Percentiles rank a stretch among this genome's conserved stretches.
These are phyloP conservation scores for Drosophila ananassae DNA, from an alignment of 1,140 invertebrate genomes.

Conservation along the genomic window DNA sequence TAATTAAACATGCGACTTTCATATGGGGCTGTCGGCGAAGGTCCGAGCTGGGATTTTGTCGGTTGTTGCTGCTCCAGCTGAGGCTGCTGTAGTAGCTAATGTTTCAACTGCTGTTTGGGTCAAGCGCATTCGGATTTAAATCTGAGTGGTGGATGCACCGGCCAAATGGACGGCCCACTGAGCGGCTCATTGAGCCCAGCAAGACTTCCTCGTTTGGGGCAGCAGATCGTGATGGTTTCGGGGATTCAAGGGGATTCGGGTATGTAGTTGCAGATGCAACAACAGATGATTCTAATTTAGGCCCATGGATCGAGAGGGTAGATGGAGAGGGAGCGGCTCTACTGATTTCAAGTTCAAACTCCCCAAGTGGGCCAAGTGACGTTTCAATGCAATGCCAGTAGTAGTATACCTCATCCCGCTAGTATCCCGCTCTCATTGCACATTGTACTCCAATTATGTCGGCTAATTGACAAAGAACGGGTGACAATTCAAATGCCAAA, in stretches of 20 bases:
- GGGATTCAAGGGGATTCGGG: constrained; percentile 17
- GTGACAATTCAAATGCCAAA: constrained; percentile 70
- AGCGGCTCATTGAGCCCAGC: constrained; percentile 62
- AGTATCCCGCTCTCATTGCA: constrained; percentile 14
- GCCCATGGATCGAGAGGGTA: constrained; percentile 9
- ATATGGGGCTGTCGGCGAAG: constrained; percentile 32
- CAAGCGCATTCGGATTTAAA: constrained; percentile 78
- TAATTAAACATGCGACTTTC: constrained; percentile 66
- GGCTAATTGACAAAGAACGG: constrained; percentile 72
- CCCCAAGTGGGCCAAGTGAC: constrained; percentile 58
- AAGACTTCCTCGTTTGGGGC: constrained; percentile 71
- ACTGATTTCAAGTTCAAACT: constrained; percentile 63
- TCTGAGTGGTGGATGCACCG: constrained; percentile 50
- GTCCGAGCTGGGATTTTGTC: constrained; percentile 15
- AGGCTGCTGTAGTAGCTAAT: constrained; percentile 2
- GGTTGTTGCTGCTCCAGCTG: constrained; percentile 6
- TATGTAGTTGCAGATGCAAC: neutral
- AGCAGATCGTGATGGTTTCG: constrained; percentile 11
- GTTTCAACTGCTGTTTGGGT: constrained; percentile 61
- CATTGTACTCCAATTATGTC: constrained; percentile 74
- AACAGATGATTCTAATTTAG: constrained; percentile 28
- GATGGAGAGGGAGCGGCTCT: neutral
- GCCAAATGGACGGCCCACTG: constrained; percentile 65
- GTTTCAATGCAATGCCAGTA: constrained; percentile 36
- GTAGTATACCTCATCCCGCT: neutral